These are phyloP conservation scores for Aphaenogaster ashmeadi DNA, from an alignment of 1,140 invertebrate genomes.

Conservation along the genomic window DNA sequence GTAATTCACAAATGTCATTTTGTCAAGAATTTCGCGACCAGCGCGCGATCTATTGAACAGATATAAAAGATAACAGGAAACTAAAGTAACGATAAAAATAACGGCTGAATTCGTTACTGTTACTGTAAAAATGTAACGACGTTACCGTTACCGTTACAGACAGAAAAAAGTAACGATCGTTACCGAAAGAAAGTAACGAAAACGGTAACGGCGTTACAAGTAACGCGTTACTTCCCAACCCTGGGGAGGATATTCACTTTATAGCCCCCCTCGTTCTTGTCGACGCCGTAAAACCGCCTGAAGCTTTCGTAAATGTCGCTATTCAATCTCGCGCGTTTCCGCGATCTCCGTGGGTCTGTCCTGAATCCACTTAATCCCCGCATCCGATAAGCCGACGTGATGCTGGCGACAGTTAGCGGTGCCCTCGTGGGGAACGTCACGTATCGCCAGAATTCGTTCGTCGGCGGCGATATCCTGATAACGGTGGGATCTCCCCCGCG, in stretches of 20 bases:
- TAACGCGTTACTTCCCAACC: neutral
- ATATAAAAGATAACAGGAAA: too few species aligned
- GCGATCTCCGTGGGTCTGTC: neutral
- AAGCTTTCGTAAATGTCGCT: slow-evolving; percentile 59
- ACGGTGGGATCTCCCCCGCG: slow-evolving; percentile 18
- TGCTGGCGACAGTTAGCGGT: neutral
- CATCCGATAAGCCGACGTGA: neutral
- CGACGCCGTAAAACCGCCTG: slow-evolving; percentile 63
- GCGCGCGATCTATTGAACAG: too few species aligned
- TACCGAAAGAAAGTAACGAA: too few species aligned
- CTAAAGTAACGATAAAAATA: too few species aligned
- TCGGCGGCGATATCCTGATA: neutral
- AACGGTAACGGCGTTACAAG: too few species aligned
- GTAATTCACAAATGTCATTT: too few species aligned
- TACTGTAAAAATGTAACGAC: too few species aligned
- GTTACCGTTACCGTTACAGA: too few species aligned
- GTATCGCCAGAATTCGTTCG: slow-evolving; percentile 47
- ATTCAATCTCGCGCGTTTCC: slow-evolving; percentile 62
- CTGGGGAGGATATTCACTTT: slow-evolving; percentile 14
- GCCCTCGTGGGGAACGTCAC: neutral
- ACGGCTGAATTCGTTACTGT: too few species aligned
- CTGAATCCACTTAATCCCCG: neutral
- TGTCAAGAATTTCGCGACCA: too few species aligned
- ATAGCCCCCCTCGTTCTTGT: neutral
- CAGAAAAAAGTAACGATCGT: too few species aligned